These are phyloP conservation scores for Mionectes macconnelli DNA, from an alignment of 2,113 vertebrate species.

Conservation along the genomic window DNA sequence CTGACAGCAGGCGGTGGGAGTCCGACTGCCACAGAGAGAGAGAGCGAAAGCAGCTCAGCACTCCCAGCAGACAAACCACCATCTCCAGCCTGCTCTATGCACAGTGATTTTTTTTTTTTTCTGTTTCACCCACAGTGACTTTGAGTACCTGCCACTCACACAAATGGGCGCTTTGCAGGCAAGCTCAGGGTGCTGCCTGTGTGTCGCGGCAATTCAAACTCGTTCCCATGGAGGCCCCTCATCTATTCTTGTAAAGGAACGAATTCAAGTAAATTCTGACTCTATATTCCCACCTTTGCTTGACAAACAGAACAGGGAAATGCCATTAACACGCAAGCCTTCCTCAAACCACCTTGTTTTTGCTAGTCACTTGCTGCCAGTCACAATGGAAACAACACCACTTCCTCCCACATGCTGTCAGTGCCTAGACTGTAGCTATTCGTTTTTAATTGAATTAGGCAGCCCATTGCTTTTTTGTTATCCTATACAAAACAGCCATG, in stretches of 20 bases:
- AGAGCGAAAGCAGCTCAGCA: not conserved
- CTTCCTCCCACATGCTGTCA: constrained; percentile 78
- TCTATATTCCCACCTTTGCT: constrained; percentile 70
- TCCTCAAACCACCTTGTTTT: constrained; percentile 77
- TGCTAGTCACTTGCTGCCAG: constrained; percentile 57
- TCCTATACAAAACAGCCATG: not conserved
- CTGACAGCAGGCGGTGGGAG: not conserved
- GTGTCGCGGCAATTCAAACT: accelerated
- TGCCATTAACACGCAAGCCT: constrained; percentile 70
- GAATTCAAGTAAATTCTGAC: constrained; percentile 64
- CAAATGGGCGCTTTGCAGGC: accelerated
- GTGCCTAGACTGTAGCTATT: constrained; percentile 31
- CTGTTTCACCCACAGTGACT: not conserved
- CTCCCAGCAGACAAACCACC: not conserved
- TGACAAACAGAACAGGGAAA: constrained; percentile 79
- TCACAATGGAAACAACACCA: constrained; percentile 77
- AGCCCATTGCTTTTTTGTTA: constrained; percentile 24
- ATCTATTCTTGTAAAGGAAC: constrained; percentile 71
- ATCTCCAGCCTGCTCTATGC: not conserved
- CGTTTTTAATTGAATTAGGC: constrained; percentile 50
- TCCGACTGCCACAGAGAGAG: not conserved
- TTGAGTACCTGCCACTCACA: not conserved
- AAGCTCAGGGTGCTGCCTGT: not conserved
- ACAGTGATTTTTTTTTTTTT: not conserved
- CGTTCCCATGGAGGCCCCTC: constrained; percentile 27